These are phyloP conservation scores for Glandiceps talaboti DNA, from an alignment of 53 echinoderm and acorn worm species.

Conservation along the genomic window DNA sequence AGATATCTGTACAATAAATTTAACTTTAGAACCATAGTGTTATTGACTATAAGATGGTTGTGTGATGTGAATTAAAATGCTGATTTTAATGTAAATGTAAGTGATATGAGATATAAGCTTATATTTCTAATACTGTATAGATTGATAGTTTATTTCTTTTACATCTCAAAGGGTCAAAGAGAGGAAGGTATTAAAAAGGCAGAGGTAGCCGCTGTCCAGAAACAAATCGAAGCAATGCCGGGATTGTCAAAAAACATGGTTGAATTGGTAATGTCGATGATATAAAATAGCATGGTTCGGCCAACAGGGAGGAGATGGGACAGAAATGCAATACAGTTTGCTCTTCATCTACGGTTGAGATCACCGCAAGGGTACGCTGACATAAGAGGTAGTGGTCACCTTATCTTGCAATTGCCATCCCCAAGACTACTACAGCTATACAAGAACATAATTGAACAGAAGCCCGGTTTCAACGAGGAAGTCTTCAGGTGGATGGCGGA, in stretches of 20 bases:
- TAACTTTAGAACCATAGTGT: too few species aligned
- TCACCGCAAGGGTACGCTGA: slow-evolving; percentile 6
- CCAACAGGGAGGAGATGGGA: slow-evolving; percentile 10
- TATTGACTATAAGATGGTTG: not conserved
- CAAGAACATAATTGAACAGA: slow-evolving; percentile 10
- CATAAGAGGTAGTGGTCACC: not conserved
- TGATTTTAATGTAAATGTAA: not conserved
- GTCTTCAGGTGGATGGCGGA: slow-evolving; percentile 16
- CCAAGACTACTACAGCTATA: slow-evolving; percentile 8
- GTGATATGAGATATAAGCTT: not conserved
- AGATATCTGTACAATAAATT: too few species aligned
- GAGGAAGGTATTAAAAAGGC: too few species aligned
- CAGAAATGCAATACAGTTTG: slow-evolving; percentile 1
- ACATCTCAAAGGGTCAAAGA: too few species aligned
- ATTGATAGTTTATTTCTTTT: too few species aligned
- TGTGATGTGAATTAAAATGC: not conserved
- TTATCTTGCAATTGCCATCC: slow-evolving; percentile 12
- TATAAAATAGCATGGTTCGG: not conserved
- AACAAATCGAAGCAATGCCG: too few species aligned
- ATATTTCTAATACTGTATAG: too few species aligned
- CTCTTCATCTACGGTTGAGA: slow-evolving; percentile 9
- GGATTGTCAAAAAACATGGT: not conserved
- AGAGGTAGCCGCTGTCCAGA: too few species aligned
- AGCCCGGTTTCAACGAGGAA: not conserved
- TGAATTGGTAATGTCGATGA: not conserved